phyloP scores from a whole-genome alignment of 1,140 invertebrate species.

The Danaus plexippus region DNA sequence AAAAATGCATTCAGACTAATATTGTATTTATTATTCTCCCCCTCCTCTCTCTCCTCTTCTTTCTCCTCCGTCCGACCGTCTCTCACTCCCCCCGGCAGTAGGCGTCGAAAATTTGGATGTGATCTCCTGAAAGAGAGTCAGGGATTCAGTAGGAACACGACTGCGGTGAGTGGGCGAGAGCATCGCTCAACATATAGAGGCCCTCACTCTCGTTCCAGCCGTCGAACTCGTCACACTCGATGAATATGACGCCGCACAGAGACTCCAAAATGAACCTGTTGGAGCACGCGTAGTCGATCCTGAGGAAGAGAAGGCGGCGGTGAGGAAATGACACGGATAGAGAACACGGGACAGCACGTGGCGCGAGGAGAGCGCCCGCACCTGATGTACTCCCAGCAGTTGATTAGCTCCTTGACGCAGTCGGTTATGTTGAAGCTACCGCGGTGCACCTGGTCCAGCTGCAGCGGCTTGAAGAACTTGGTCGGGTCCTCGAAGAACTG shows the following conservation, averaged over 20 bases:
- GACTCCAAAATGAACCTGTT: too few relatives aligned
- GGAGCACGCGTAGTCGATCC: too few relatives aligned
- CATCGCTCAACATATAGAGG: too few relatives aligned
- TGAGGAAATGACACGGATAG: too few relatives aligned
- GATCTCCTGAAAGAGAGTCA: neutral
- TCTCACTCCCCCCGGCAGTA: neutral
- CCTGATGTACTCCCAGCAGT: conserved; percentile 30
- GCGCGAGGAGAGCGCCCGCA: conserved; percentile 3
- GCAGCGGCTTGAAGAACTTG: conserved; percentile 15
- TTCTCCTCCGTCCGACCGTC: too few relatives aligned
- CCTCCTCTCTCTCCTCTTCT: neutral
- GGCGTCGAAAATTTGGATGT: neutral
- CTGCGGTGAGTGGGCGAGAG: too few relatives aligned
- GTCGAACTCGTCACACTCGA: too few relatives aligned
- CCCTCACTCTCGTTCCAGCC: too few relatives aligned
- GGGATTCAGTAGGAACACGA: too few relatives aligned
- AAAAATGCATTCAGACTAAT: conserved; percentile 52
- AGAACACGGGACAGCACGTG: too few relatives aligned
- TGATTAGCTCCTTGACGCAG: conserved; percentile 24
- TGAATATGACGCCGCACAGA: too few relatives aligned
- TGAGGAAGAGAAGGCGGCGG: too few relatives aligned
- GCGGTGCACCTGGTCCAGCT: conserved; percentile 19
- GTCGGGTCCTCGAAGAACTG: conserved; percentile 14
- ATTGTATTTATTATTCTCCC: conserved; percentile 20
- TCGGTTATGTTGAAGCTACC: conserved; percentile 24